Evolutionary conservation across 2,888 invertebrate genomes (phyloP).

Genomic region (Hedychridium roseum): DNA sequence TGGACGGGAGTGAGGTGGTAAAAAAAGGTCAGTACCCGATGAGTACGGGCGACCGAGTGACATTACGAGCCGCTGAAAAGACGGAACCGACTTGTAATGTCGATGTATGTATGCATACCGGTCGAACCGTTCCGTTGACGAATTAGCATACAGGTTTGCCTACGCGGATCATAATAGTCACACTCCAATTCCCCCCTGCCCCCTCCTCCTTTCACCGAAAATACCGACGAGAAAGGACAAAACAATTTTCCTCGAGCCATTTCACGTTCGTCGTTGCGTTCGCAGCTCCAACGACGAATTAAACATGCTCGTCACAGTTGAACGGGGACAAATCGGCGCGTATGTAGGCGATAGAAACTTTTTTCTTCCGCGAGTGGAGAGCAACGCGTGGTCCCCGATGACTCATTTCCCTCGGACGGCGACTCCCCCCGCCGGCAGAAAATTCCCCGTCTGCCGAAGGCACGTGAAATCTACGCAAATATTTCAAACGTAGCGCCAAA

Average conservation of each 20-base stretch:
- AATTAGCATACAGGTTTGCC: conserved; percentile 38
- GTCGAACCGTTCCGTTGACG: conserved; percentile 15
- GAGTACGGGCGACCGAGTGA: conserved; percentile 1
- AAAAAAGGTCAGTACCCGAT: conserved; percentile 16
- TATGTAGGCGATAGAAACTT: conserved; percentile 40
- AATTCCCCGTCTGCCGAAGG: no score
- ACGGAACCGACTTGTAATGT: conserved; percentile 1
- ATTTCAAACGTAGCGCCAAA: no score
- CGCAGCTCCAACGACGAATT: conserved; percentile 19
- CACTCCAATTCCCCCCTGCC: background rate
- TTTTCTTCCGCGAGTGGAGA: conserved; percentile 25
- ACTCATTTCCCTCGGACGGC: no score
- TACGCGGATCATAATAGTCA: conserved; percentile 22
- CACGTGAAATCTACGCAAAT: no score
- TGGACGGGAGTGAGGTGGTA: conserved; percentile 16
- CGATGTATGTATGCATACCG: conserved; percentile 19
- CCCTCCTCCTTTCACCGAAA: no score
- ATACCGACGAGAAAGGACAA: no score
- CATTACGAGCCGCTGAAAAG: conserved; percentile 1
- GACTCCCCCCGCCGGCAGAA: no score
- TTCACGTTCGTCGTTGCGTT: no score
- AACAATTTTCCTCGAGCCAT: no score
- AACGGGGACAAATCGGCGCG: conserved; percentile 27
- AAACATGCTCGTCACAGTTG: conserved; percentile 28
- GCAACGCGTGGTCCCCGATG: conserved; percentile 26